phyloP scores from a whole-genome alignment of 2,113 vertebrate genomes.

The Poeciliopsis turrubarensis region DNA sequence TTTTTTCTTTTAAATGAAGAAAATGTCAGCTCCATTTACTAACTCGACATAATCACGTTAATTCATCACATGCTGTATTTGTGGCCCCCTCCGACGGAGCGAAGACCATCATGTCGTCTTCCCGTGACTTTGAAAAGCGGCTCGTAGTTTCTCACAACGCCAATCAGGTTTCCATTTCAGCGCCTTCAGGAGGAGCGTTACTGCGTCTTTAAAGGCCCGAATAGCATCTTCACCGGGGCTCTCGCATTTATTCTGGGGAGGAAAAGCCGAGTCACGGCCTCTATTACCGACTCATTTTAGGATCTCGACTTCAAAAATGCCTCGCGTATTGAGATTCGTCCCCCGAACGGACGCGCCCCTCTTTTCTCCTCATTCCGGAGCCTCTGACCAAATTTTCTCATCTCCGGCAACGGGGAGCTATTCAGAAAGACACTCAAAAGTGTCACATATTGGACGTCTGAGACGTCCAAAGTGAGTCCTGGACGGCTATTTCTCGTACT shows the following conservation, averaged over 20 bases:
- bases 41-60: slow-evolving; percentile 28
- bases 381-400: slow-evolving; percentile 30
- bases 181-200: not conserved
- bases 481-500: slow-evolving; percentile 37
- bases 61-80: slow-evolving; percentile 26
- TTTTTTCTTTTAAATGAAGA: not conserved
- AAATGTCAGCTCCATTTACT: slow-evolving; percentile 45
- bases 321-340: slow-evolving; percentile 19
- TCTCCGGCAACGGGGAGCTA: slow-evolving; percentile 26
- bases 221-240: slow-evolving; percentile 27
- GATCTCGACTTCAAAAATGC: slow-evolving; percentile 47
- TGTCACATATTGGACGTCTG: slow-evolving; percentile 41
- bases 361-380: slow-evolving; percentile 17
- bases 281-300: slow-evolving; percentile 53
- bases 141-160: slow-evolving; percentile 25
- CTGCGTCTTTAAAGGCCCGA: slow-evolving; percentile 23
- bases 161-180: slow-evolving; percentile 31
- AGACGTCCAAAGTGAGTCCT: slow-evolving; percentile 34
- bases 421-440: slow-evolving; percentile 39
- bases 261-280: slow-evolving; percentile 50
- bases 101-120: slow-evolving; percentile 15
- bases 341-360: slow-evolving; percentile 28
- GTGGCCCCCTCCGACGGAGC: not conserved
- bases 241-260: slow-evolving; percentile 35
- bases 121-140: slow-evolving; percentile 19